phyloP scores from a whole-genome alignment of 35 echinoderm and acorn worm genomes.

The Acanthaster planci region DNA sequence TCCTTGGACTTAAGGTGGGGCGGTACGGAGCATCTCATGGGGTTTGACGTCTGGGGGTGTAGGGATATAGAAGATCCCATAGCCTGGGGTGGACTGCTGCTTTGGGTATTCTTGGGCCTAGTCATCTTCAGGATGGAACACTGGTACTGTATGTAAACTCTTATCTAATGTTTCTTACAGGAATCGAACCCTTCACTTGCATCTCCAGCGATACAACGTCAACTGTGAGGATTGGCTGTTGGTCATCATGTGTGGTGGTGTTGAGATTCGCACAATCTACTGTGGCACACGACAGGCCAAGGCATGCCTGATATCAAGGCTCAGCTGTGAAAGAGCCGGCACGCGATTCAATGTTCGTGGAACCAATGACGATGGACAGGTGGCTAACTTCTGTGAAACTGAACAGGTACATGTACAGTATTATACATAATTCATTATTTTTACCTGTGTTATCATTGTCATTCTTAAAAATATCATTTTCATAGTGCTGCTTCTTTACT shows the following conservation, averaged over 20 bases:
- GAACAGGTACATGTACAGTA: conserved; percentile 62
- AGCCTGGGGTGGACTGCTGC: too few species aligned
- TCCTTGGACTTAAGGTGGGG: too few species aligned
- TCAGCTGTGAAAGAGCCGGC: conserved; percentile 94
- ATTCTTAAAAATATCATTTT: too few species aligned
- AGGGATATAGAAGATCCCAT: too few species aligned
- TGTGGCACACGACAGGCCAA: conserved; percentile 77
- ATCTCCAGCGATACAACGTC: conserved; percentile 77
- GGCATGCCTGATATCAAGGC: conserved; percentile 86
- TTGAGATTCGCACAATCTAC: conserved; percentile 93
- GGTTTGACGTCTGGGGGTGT: too few species aligned
- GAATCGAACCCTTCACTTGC: conserved; percentile 89
- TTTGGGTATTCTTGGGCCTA: too few species aligned
- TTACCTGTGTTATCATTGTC: too few species aligned
- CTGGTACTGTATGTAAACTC: too few species aligned
- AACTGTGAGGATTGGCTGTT: conserved; percentile 86
- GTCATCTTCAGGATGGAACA: too few species aligned
- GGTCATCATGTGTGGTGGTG: conserved; percentile 86
- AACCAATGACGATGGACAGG: conserved; percentile 95
- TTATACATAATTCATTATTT: too few species aligned
- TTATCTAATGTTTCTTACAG: conserved; percentile 37
- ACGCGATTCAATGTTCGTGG: conserved; percentile 94
- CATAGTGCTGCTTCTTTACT: too few species aligned
- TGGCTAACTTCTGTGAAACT: conserved; percentile 98
- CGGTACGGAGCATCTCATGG: too few species aligned